Evolutionary conservation across 1,140 invertebrate genomes (phyloP).

Genomic region (Parasteatoda tepidariorum): DNA sequence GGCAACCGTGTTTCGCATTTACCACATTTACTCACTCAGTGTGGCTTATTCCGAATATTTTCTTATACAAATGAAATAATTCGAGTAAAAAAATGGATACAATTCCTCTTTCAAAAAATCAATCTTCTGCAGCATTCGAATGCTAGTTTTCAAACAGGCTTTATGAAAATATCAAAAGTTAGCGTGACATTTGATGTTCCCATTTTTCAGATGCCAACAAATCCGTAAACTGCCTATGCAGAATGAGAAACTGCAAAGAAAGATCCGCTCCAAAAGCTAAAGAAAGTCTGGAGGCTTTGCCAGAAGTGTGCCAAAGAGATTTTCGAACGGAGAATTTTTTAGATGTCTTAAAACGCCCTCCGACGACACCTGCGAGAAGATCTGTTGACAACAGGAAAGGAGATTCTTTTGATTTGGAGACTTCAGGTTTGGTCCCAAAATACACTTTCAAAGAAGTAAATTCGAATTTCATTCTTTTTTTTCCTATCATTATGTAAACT

Average conservation of each 20-base stretch:
- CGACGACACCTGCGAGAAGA: background rate
- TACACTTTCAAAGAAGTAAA: background rate
- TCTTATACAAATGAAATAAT: no score
- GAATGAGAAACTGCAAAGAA: background rate
- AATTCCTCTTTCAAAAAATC: no score
- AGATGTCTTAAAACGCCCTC: background rate
- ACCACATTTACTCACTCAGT: no score
- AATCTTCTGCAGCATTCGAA: no score
- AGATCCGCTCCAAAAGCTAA: background rate
- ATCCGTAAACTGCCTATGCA: background rate
- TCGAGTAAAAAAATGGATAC: no score
- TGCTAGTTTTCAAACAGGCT: no score
- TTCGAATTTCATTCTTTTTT: no score
- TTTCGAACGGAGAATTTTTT: background rate
- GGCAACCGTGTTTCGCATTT: no score
- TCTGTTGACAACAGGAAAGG: background rate
- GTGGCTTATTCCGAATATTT: no score
- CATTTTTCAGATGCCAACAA: background rate
- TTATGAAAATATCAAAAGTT: no score
- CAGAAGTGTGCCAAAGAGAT: background rate
- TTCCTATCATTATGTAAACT: background rate
- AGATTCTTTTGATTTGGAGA: conserved; percentile 8
- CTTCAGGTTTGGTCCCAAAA: conserved; percentile 8
- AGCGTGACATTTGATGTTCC: no score
- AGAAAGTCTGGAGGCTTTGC: background rate